Evolutionary conservation across 2,888 invertebrate genomes (phyloP), one percentile per base, ranked within the genome.

Genomic region (Helleia helle): DNA sequence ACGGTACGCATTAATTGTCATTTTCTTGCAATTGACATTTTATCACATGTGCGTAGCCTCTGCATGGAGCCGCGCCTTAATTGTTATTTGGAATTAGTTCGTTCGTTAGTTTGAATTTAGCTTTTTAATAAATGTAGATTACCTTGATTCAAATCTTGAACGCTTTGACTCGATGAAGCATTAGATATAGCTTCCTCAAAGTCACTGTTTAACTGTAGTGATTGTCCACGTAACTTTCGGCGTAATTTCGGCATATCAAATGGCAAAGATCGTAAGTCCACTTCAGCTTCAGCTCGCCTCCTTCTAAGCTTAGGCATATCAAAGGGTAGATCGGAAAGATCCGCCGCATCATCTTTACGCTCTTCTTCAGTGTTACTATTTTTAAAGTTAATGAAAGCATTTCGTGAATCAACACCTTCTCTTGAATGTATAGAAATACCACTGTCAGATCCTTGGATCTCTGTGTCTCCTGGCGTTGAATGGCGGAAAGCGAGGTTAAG

Each of bases 181-280:
- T 93, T 93, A 4, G 93, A 93, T 38, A 90, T 90, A 49, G 89
- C 90, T 58, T 87, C 88, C 43, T 90, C 90, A 62, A 93, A 92
- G 45, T 84, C 84, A 52, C 68, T 79, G 44, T 89, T 90, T 54
- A 91, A 88, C 58, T 88, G 86, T 46, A 85, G 55, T 1, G 86
- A 86, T 47, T 87, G 80, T 48, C 90, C 89, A 50, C 93, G 87
- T 56, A 94, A 74, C 49, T 93, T 89, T 39, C 94, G 85, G 47
- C 93, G 87, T 43, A 95, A 77, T 74, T 95, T 95, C 18, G 95
- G 95, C 95, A 95, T 95, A 68, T 95, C 95, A 68, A 95, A 95
- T 42, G 95, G 95, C 62, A 95, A 86, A 65, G 95, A 90, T 49
- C 92, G 87, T 38, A 94, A 79, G 65, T 95, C 94, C 29, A 93